Conservation (phyloP, 2,113 vertebrate genomes). For the Laticauda laticaudata region DNA sequence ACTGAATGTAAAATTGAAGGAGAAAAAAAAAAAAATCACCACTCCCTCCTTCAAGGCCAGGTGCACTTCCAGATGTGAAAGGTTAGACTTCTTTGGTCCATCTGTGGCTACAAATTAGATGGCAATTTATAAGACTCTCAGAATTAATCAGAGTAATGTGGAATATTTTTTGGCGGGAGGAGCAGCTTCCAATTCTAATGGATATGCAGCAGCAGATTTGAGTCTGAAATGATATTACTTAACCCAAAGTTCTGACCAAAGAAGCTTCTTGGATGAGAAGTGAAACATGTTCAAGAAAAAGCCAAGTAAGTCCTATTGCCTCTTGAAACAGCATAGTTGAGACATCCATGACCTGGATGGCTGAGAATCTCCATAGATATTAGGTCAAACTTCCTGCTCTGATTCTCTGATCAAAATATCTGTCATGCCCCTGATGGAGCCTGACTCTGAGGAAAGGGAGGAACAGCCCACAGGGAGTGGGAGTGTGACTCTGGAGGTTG, state of each 20-base stretch:
- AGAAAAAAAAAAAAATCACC: constrained; percentile 5
- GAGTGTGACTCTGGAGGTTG: too few species aligned
- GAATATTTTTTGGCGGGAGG: constrained; percentile 70
- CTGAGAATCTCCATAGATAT: background rate
- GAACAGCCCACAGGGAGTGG: too few species aligned
- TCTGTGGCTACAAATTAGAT: constrained; percentile 66
- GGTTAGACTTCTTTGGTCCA: constrained; percentile 55
- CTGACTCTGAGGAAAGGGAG: too few species aligned
- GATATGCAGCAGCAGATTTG: constrained; percentile 69
- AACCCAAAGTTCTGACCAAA: background rate
- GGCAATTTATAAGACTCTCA: constrained; percentile 68
- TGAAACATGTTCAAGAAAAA: background rate
- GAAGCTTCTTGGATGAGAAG: background rate
- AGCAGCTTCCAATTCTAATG: constrained; percentile 64
- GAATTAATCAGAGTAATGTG: constrained; percentile 65
- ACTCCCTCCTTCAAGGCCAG: background rate
- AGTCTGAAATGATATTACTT: constrained; percentile 52
- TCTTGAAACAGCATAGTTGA: background rate
- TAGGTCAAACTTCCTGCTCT: constrained; percentile 53
- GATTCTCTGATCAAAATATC: constrained; percentile 61
- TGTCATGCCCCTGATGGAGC: too few species aligned
- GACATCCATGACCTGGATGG: background rate
- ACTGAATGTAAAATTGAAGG: constrained; percentile 8
- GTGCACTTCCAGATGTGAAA: constrained; percentile 25
- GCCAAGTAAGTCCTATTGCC: background rate